These are phyloP conservation scores for Aldrovandia affinis DNA, from an alignment of 2,797 vertebrate genomes.

Conservation along the genomic window DNA sequence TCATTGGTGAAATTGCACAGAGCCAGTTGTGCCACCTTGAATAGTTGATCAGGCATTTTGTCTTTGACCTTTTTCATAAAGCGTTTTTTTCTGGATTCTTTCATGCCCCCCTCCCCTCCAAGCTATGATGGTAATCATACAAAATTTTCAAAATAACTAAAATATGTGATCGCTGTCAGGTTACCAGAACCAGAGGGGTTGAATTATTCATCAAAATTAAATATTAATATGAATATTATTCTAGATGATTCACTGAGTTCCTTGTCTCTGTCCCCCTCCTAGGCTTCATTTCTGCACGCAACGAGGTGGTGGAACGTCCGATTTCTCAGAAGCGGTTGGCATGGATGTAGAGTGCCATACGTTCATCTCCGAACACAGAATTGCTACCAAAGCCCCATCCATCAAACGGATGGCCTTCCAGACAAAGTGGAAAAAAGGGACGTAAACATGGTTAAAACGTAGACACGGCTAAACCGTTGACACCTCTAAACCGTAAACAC, in stretches of 20 bases:
- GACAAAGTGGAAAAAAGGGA: too few relatives aligned
- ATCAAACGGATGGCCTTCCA: neutral
- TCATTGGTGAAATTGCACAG: neutral
- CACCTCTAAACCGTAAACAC: too few relatives aligned
- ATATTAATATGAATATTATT: conserved; percentile 15
- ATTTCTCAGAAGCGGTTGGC: neutral
- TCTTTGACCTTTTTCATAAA: neutral
- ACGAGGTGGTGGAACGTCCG: neutral
- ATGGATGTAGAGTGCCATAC: neutral
- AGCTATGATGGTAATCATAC: neutral
- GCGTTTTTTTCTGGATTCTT: neutral
- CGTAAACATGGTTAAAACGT: neutral
- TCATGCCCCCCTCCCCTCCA: neutral
- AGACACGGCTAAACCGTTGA: too few relatives aligned
- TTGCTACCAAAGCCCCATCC: neutral
- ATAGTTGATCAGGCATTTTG: neutral
- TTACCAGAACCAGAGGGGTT: neutral
- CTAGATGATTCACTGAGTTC: neutral
- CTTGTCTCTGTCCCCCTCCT: neutral
- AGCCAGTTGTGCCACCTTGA: too few relatives aligned
- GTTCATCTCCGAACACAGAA: neutral
- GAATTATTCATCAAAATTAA: neutral
- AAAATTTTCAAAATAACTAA: neutral
- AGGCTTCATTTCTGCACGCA: too few relatives aligned
- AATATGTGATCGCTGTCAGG: neutral